phyloP scores from a whole-genome alignment of 2,113 vertebrate genomes.

The Apeltes quadracus region DNA sequence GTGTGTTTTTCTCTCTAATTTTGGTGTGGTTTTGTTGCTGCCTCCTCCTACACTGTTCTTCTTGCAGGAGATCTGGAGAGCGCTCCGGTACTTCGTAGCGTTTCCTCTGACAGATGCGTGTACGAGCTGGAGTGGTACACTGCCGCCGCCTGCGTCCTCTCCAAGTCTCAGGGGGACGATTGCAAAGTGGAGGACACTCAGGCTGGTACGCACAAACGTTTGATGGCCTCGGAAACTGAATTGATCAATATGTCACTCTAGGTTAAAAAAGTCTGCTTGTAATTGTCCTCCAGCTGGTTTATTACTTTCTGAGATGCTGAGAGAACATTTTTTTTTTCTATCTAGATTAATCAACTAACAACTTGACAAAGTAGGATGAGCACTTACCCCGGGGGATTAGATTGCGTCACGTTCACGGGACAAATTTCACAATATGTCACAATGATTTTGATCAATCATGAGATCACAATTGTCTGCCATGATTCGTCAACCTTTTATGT shows the following conservation, averaged over 20 bases:
- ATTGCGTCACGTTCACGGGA: not conserved
- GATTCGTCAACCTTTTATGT: not conserved
- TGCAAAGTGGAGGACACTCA: constrained; percentile 90
- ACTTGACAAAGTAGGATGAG: not conserved
- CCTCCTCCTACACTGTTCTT: not conserved
- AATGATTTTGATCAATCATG: not conserved
- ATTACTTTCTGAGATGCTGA: not conserved
- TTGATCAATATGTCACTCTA: constrained; percentile 6
- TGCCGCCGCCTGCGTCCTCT: constrained; percentile 89
- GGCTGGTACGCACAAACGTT: constrained; percentile 80
- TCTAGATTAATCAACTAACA: not conserved
- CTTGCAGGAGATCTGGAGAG: constrained; percentile 90
- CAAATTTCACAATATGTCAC: not conserved
- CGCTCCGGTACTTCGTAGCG: constrained; percentile 83
- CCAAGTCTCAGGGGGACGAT: constrained; percentile 84
- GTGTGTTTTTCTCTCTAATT: not conserved
- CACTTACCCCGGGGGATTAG: not conserved
- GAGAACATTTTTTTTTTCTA: not conserved
- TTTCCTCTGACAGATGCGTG: constrained; percentile 74
- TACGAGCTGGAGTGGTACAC: constrained; percentile 94
- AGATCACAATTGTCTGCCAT: not conserved
- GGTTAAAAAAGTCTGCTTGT: not conserved
- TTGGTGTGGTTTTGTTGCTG: not conserved
- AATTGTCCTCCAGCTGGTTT: not conserved
- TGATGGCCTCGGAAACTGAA: not conserved